These are phyloP conservation scores for Thalassoma bifasciatum DNA, from an alignment of 2,113 vertebrate genomes.

Conservation along the genomic window DNA sequence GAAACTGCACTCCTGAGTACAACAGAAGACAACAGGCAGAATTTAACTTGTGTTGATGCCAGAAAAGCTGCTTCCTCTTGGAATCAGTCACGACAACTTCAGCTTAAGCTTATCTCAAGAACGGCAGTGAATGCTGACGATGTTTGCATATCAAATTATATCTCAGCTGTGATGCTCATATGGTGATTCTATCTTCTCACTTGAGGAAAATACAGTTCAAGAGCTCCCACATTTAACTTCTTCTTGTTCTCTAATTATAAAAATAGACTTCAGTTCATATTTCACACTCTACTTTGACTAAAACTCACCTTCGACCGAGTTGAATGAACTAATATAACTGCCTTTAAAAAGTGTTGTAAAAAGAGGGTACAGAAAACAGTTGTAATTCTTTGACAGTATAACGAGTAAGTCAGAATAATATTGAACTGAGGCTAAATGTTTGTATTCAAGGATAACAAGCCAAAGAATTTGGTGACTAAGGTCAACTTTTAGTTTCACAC, in stretches of 20 bases:
- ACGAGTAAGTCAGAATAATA: background rate
- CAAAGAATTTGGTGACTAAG: no score
- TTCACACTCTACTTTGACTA: background rate
- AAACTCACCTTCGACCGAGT: background rate
- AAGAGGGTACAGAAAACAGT: no score
- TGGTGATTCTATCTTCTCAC: no score
- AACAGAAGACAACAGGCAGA: constrained; percentile 5
- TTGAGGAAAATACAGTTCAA: no score
- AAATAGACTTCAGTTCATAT: no score
- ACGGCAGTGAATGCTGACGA: no score
- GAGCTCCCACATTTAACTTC: no score
- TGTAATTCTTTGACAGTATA: background rate
- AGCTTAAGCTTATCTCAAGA: background rate
- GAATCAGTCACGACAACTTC: background rate
- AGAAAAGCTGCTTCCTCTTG: background rate
- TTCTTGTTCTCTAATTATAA: no score
- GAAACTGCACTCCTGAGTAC: constrained; percentile 93
- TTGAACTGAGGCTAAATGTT: background rate
- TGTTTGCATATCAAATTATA: no score
- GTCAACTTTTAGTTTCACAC: no score
- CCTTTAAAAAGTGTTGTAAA: background rate
- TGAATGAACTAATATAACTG: background rate
- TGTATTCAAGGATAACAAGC: no score
- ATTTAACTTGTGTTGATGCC: background rate
- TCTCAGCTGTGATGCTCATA: no score